Conservation (phyloP, 2,797 vertebrate species). For the Parauchenoglanis ngamensis region DNA sequence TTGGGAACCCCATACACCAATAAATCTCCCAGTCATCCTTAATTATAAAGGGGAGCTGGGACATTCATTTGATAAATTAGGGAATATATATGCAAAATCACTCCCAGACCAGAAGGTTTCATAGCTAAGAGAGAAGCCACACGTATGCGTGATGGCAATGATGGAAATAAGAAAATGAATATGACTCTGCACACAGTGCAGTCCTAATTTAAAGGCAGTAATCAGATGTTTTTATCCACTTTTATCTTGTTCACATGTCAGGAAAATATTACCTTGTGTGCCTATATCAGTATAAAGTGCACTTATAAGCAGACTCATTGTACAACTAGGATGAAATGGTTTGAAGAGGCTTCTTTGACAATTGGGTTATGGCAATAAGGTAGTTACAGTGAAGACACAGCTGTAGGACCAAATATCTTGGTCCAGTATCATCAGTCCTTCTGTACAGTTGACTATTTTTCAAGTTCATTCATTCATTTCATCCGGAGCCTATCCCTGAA, state of each 20-base stretch:
- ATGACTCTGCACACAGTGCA: background rate
- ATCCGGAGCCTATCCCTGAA: background rate
- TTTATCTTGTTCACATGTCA: background rate
- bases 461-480: background rate
- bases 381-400: background rate
- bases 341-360: background rate
- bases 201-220: background rate
- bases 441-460: background rate
- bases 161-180: background rate
- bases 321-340: background rate
- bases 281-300: background rate
- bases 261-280: background rate
- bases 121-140: background rate
- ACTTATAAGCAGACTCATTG: no score
- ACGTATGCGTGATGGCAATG: background rate
- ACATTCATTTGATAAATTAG: constrained; percentile 20
- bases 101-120: constrained; percentile 13
- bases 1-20: constrained; percentile 2
- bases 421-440: background rate
- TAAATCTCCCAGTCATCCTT: constrained; percentile 16
- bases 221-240: background rate
- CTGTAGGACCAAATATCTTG: background rate
- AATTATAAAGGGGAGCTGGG: constrained; percentile 21
- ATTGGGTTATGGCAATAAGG: background rate
- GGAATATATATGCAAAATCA: constrained; percentile 15